These are phyloP conservation scores for Hyposmocoma kahamanoa DNA, from an alignment of 1,140 invertebrate species.

Conservation along the genomic window DNA sequence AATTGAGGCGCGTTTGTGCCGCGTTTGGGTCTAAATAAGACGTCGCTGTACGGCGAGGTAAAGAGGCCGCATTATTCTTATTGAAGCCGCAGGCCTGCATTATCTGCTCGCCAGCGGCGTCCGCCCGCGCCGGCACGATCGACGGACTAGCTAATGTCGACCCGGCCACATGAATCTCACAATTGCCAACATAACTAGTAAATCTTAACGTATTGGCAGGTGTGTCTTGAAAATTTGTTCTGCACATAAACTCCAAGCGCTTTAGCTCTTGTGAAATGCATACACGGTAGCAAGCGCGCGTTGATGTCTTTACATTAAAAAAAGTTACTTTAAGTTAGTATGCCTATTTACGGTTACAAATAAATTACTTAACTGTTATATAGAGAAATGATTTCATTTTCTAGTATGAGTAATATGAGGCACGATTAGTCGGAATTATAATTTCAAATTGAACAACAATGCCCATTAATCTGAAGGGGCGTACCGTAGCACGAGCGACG, in stretches of 20 bases:
- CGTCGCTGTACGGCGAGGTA: conserved; percentile 48
- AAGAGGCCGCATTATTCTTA: conserved; percentile 61
- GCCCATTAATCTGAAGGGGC: conserved; percentile 53
- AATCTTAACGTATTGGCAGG: conserved; percentile 1
- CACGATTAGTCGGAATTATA: conserved; percentile 51
- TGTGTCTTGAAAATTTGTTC: neutral
- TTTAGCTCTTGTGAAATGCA: too few species aligned
- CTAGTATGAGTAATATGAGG: conserved; percentile 35
- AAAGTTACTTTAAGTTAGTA: too few species aligned
- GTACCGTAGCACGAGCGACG: conserved; percentile 53
- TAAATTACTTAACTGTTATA: too few species aligned
- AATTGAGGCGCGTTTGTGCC: conserved; percentile 52
- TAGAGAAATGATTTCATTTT: neutral
- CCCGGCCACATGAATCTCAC: neutral
- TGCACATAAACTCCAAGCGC: too few species aligned
- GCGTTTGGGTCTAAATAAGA: conserved; percentile 62
- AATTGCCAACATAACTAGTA: conserved; percentile 2
- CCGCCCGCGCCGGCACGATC: conserved; percentile 14
- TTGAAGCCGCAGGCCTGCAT: conserved; percentile 41
- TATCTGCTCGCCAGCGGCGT: conserved; percentile 35
- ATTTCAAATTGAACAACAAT: conserved; percentile 62
- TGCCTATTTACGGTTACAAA: too few species aligned
- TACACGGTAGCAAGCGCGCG: too few species aligned
- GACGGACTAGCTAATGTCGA: neutral
- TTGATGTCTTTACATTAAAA: too few species aligned